phyloP scores from a whole-genome alignment of 2,888 invertebrate genomes.

The Aelia acuminata region DNA sequence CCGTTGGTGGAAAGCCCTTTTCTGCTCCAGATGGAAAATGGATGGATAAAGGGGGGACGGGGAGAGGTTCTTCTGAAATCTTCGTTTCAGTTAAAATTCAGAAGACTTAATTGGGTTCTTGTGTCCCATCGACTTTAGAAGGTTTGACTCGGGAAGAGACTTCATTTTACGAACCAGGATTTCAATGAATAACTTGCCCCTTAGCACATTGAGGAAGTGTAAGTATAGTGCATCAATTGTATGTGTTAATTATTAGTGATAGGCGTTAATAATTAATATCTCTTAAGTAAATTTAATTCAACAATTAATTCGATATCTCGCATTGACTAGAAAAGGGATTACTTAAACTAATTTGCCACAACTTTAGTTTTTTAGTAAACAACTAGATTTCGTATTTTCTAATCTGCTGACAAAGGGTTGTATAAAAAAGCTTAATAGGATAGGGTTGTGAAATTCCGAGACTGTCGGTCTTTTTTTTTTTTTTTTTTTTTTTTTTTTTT shows the following conservation, averaged over 20 bases:
- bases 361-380: no score
- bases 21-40: background rate
- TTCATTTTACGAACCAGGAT: background rate
- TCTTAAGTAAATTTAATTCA: no score
- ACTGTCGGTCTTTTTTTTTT: background rate
- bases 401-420: background rate
- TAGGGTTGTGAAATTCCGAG: background rate
- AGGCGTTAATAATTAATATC: no score
- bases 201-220: background rate
- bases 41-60: background rate
- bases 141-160: background rate
- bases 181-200: background rate
- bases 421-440: background rate
- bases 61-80: background rate
- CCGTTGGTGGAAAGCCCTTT: conserved; percentile 5
- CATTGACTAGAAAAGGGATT: no score
- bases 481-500: background rate
- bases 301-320: no score
- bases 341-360: no score
- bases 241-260: background rate
- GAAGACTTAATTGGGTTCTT: conserved; percentile 38
- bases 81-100: conserved; percentile 5
- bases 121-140: conserved; percentile 14
- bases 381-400: background rate
- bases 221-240: background rate